Base-by-base conservation (phyloP, 35 echinoderm and acorn worm species). In the Diadema setosum region DNA sequence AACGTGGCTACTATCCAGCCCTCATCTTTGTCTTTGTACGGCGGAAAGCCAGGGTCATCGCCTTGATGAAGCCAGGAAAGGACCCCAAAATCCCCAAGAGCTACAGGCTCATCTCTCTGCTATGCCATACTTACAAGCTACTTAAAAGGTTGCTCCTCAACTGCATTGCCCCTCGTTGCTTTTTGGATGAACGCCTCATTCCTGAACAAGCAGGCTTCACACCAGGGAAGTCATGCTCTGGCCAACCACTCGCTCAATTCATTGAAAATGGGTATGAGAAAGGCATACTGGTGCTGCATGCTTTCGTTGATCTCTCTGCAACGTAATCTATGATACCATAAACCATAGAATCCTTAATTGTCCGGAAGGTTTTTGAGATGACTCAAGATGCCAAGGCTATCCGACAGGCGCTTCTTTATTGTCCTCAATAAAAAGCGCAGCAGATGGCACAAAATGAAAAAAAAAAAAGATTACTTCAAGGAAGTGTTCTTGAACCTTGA, bases 61-160 rank as follows among this genome's bases (percentile, higher is more conserved):
- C 48, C n/a, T 52, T 9, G n/a, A 9, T 52, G 9, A 52, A 52
- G n/a, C 48, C 48, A 5, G 86, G 74, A 12, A 88, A 88, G 67
- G 8, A 65, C 29, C 30, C 59, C 36, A 18, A 12, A 5, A 33
- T 7, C 35, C 69, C 65, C 16, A 88, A 88, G 42, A 81, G 82
- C 37, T 85, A 85, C 56, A 88, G 48, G 50, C 42, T 46, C 27
- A 88, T 88, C 39, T 88, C 65, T 39, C 86, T 80, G 52, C 45
- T 88, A 23, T 64, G 86, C 30, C 42, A 75, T 32, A 88, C 48
- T 4, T 88, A 86, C 86, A 88, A 88, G 86, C 86, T 89, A 24
- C 82, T 89, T 57, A 75, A 82, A 81, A 35, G 65, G 8, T 25
- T 74, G 29, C 0, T 74, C 1, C 67, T 34, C 35, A 74, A 74